Percentiles rank a stretch among this genome's conserved stretches.
Evolutionary conservation across 1,140 invertebrate genomes (phyloP).

Genomic region (Danaus melanippus): DNA sequence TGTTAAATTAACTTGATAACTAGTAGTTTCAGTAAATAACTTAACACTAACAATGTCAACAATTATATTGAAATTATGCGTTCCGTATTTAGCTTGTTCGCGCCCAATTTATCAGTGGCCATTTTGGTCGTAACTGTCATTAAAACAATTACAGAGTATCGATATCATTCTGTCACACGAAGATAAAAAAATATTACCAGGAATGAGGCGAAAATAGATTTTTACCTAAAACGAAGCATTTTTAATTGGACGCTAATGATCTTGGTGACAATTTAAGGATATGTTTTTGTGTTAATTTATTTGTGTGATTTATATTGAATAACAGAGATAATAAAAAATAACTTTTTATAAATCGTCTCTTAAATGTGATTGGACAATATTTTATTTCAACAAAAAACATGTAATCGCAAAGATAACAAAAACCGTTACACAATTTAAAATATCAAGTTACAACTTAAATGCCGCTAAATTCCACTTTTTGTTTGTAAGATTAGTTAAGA

Average conservation of each 20-base stretch:
- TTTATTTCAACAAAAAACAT: conserved; percentile 14
- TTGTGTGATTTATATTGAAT: too few relatives aligned
- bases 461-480: conserved; percentile 26
- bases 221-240: conserved; percentile 18
- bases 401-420: conserved; percentile 17
- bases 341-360: background rate
- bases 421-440: conserved; percentile 15
- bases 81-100: conserved; percentile 15
- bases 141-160: conserved; percentile 43
- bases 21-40: background rate
- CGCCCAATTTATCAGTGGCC: conserved; percentile 36
- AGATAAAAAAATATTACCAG: conserved; percentile 23
- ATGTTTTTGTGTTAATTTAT: conserved; percentile 9
- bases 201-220: conserved; percentile 18
- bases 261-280: conserved; percentile 13
- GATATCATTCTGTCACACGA: conserved; percentile 45
- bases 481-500: conserved; percentile 19
- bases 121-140: conserved; percentile 41
- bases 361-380: background rate
- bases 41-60: conserved; percentile 1
- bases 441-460: conserved; percentile 27
- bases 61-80: conserved; percentile 1
- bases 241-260: conserved; percentile 15
- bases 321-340: too few relatives aligned
- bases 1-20: too few relatives aligned